Percentiles rank a stretch among this genome's conserved stretches.
These are phyloP conservation scores for Crotalus tigris DNA, from an alignment of 2,113 vertebrate species.

Conservation along the genomic window DNA sequence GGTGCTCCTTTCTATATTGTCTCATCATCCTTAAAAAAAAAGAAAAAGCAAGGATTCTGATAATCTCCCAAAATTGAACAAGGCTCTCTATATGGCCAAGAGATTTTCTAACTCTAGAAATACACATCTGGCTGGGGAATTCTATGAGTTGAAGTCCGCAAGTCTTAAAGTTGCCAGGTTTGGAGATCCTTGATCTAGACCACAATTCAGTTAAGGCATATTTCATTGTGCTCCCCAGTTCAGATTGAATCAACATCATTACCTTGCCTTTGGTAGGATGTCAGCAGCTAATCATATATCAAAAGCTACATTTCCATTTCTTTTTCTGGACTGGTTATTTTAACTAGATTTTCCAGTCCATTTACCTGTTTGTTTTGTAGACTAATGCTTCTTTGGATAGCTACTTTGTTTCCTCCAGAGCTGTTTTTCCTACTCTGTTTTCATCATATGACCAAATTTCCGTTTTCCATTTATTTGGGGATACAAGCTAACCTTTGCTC, in stretches of 20 bases:
- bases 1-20: not conserved
- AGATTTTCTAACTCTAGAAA: not conserved
- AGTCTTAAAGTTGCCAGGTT: not conserved
- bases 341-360: slow-evolving; percentile 47
- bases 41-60: not conserved
- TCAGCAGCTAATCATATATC: not conserved
- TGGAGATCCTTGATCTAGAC: not conserved
- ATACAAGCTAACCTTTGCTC: slow-evolving; percentile 21
- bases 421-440: not conserved
- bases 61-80: not conserved
- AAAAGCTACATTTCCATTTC: slow-evolving; percentile 6
- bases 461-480: not conserved
- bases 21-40: not conserved
- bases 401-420: slow-evolving; percentile 22
- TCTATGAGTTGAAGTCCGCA: not conserved
- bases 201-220: not conserved
- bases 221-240: not conserved
- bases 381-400: slow-evolving; percentile 46
- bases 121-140: not conserved
- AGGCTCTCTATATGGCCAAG: not conserved
- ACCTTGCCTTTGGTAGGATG: not conserved
- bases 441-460: not conserved
- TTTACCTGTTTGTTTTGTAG: slow-evolving; percentile 45
- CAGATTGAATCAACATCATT: not conserved
- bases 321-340: not conserved